Conservation (phyloP, 2,113 vertebrate genomes). For the zebrafish (Danio rerio) region GRCz12tu NC_133176.1:36638001-36638500, state of each 20-base stretch:
- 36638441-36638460: constrained; percentile 17
- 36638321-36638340: constrained; percentile 38
- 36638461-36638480: background rate
- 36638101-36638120: background rate
- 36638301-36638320: background rate
- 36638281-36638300: constrained; percentile 27
- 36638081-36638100: background rate
- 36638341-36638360: constrained; percentile 11
- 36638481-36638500: no score
- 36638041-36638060: background rate
- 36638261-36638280: constrained; percentile 3
- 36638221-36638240: background rate
- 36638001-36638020: background rate
- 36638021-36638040: background rate
- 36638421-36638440: background rate
- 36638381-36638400: constrained; percentile 34
- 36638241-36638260: constrained; percentile 31
- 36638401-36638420: constrained; percentile 11
- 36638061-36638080: background rate
- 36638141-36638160: background rate
- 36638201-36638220: background rate
- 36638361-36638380: constrained; percentile 37
- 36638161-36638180: background rate
- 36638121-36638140: background rate
- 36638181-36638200: constrained; percentile 8